Evolutionary conservation across 1,140 invertebrate species (phyloP).

Genomic region (Heliconius melpomene): DNA sequence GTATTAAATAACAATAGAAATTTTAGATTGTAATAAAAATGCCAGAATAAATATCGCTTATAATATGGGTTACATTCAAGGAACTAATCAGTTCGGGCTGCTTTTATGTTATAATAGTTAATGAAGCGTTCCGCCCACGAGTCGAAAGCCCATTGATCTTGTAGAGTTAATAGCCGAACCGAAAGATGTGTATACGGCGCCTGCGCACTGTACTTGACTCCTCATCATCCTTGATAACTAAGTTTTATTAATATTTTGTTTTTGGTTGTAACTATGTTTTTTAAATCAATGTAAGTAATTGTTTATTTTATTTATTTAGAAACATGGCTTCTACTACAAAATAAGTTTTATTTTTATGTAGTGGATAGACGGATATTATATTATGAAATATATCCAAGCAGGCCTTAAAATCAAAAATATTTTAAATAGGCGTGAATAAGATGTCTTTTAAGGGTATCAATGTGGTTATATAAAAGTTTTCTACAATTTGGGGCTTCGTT

Average conservation of each 20-base stretch:
- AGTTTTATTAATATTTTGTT: slow-evolving; percentile 41
- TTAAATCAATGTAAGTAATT: not conserved
- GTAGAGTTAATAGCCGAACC: slow-evolving; percentile 61
- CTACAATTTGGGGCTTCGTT: too few relatives aligned
- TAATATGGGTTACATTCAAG: slow-evolving; percentile 43
- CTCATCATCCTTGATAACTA: slow-evolving; percentile 55
- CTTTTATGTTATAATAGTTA: slow-evolving; percentile 75
- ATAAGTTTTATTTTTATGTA: too few relatives aligned
- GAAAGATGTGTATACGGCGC: slow-evolving; percentile 50
- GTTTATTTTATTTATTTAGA: not conserved
- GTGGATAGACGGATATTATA: too few relatives aligned
- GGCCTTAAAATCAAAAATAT: too few relatives aligned
- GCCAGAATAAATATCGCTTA: slow-evolving; percentile 40
- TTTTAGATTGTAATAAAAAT: slow-evolving; percentile 38
- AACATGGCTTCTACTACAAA: too few relatives aligned
- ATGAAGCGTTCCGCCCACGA: slow-evolving; percentile 73
- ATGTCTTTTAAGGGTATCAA: too few relatives aligned
- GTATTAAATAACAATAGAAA: slow-evolving; percentile 46
- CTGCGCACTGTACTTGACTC: slow-evolving; percentile 44
- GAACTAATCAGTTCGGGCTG: slow-evolving; percentile 68
- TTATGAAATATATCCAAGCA: too few relatives aligned
- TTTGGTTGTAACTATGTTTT: not conserved
- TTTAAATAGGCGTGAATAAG: too few relatives aligned
- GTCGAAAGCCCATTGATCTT: slow-evolving; percentile 66
- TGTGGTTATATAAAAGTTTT: too few relatives aligned